Evolutionary conservation across 2,113 vertebrate genomes (phyloP), one percentile per base, ranked within the genome.

Genomic region (Clupea harengus): DNA sequence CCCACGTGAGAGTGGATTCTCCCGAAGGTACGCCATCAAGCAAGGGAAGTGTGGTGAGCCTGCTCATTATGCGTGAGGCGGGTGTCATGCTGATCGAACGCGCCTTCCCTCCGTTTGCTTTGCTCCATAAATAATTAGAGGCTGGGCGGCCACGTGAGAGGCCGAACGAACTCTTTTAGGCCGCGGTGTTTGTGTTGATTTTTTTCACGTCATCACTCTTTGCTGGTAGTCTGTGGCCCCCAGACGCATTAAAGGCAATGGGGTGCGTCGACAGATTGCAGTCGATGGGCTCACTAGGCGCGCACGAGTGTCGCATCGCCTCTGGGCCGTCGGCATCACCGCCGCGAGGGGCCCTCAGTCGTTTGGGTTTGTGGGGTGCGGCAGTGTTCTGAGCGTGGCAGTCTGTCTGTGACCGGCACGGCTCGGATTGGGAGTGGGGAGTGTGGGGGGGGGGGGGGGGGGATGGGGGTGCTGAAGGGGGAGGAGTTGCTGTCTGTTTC

Each of bases 361-460:
- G 47, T 3, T 60, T 89, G 89, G 86, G 89, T 89, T 82, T 60
- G 57, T 85, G 85, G 50, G 83, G 88, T 91, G 49, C 85, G 90
- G 86, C 89, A 57, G 45, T 88, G 89, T 82, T 86, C 91, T 91
- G 90, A 86, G 91, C 32, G 82, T 90, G 8, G 91, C 88, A 45
- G 87, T 81, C 90, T 89, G 87, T 75, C 46, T 83, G 39, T 92
- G 92, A 92, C 92, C 89, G 89, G 83, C 91, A 87, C 64, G 28
- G 64, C 64, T 3, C 64, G 2, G 10, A 67, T 0, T 28, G 25
- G n/a, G 54, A 86, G 9, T 8, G 9, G 7, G 85, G 88, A 88
- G 46, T 93, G 92, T 92, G 90, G 85, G 90, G 89, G 93, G 93
- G 92, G 91, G 93, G 90, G 85, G 89, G 89, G 93, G 84, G 87